Conservation (phyloP, 2,888 invertebrate genomes). For the Amphipoea oculea region DNA sequence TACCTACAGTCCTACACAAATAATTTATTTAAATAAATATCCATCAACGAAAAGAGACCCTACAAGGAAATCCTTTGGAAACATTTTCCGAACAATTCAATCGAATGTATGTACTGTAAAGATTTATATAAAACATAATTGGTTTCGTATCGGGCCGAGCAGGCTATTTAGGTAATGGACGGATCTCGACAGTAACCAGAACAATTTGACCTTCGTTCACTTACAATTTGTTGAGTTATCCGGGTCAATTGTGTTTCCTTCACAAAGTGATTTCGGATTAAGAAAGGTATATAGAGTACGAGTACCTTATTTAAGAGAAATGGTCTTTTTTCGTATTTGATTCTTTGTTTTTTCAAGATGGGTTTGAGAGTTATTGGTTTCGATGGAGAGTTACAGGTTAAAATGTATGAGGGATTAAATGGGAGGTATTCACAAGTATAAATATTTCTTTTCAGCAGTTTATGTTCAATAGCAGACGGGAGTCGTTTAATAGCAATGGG, state of each 20-base stretch:
- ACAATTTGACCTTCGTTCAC: conserved; percentile 46
- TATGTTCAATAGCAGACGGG: background rate
- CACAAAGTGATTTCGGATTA: conserved; percentile 63
- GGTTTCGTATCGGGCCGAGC: conserved; percentile 76
- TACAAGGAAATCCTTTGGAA: conserved; percentile 12
- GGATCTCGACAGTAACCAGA: conserved; percentile 72
- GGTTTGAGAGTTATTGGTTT: conserved; percentile 17
- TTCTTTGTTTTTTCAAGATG: conserved; percentile 47
- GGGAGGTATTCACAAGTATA: background rate
- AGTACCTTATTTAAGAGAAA: conserved; percentile 49
- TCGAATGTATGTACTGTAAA: conserved; percentile 52
- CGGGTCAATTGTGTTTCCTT: conserved; percentile 62
- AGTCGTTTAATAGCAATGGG: background rate
- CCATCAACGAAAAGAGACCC: conserved; percentile 12
- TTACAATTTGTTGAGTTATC: conserved; percentile 66
- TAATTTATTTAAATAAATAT: conserved; percentile 17
- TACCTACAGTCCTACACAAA: background rate
- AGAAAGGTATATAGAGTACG: conserved; percentile 40
- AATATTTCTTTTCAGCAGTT: conserved; percentile 1
- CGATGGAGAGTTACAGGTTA: conserved; percentile 1
- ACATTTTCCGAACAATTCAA: conserved; percentile 51
- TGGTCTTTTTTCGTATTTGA: conserved; percentile 43
- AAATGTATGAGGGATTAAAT: conserved; percentile 6
- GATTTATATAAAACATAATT: conserved; percentile 81
- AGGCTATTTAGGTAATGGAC: conserved; percentile 81